Evolutionary conservation across 2,888 invertebrate species (phyloP).

Genomic region (Balanococcus diminutus): DNA sequence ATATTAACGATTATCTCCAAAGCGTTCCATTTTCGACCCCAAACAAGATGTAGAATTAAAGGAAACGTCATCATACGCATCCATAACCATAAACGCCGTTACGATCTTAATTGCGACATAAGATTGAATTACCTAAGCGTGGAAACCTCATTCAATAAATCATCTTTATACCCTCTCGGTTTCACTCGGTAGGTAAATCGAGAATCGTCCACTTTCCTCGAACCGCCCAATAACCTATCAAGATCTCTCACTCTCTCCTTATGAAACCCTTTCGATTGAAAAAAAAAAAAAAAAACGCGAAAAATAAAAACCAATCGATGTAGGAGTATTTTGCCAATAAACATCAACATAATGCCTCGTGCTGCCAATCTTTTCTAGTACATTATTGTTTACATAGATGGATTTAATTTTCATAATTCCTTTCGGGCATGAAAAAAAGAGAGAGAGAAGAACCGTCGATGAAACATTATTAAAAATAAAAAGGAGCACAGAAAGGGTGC

Average conservation of each 20-base stretch:
- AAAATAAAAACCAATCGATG: not conserved
- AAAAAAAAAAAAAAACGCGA: not conserved
- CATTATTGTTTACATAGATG: constrained; percentile 35
- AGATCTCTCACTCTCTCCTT: not conserved
- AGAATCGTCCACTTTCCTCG: not conserved
- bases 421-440: not conserved
- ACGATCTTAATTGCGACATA: not conserved
- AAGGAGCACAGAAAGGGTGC: not conserved
- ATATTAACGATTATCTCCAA: not conserved
- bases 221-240: not conserved
- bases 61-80: constrained; percentile 8
- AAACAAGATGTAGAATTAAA: not conserved
- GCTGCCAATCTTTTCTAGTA: not conserved
- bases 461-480: not conserved
- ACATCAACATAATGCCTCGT: not conserved
- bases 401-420: constrained; percentile 51
- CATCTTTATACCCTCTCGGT: not conserved
- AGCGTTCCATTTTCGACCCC: constrained; percentile 2
- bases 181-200: not conserved
- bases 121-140: constrained; percentile 1
- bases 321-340: not conserved
- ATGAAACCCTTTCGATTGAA: not conserved
- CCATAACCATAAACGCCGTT: constrained; percentile 9
- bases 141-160: constrained; percentile 5
- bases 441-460: not conserved